These are phyloP conservation scores for Caenorhabditis auriculariae DNA, from an alignment of 2,888 invertebrate genomes.

Conservation along the genomic window DNA sequence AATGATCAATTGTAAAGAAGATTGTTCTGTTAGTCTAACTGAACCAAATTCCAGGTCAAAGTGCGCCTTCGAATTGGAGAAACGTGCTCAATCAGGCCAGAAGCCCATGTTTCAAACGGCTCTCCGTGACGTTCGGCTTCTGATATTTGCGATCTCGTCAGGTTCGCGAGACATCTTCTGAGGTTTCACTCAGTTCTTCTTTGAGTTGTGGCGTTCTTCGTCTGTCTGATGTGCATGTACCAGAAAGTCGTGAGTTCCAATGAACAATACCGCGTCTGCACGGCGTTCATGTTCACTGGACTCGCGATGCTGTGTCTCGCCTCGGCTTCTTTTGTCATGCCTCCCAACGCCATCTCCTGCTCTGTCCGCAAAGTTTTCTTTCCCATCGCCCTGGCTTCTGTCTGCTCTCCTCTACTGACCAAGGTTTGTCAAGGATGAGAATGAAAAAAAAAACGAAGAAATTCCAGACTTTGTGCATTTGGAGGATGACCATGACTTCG, in stretches of 20 bases:
- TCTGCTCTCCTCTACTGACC: no score
- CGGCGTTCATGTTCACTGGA: constrained; percentile 40
- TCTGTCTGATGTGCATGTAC: constrained; percentile 53
- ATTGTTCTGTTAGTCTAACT: no score
- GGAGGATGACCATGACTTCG: background rate
- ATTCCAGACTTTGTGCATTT: constrained; percentile 14
- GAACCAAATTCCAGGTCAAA: constrained; percentile 22
- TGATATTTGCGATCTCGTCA: constrained; percentile 40
- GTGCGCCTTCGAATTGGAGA: constrained; percentile 34
- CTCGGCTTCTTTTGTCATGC: constrained; percentile 50
- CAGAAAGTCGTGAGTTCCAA: constrained; percentile 40
- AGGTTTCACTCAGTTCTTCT: background rate
- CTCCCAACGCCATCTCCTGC: constrained; percentile 49
- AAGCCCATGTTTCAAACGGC: constrained; percentile 35
- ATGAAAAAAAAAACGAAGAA: background rate
- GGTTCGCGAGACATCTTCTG: background rate
- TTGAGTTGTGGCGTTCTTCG: constrained; percentile 37
- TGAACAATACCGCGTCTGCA: constrained; percentile 46
- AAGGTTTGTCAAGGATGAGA: constrained; percentile 13
- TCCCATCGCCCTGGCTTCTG: constrained; percentile 41
- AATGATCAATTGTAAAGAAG: no score
- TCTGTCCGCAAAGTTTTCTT: constrained; percentile 38
- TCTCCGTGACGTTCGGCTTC: constrained; percentile 32
- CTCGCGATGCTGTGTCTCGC: constrained; percentile 41
- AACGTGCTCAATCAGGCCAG: constrained; percentile 21